These are phyloP conservation scores for Heliconius cydno DNA, from an alignment of 2,888 invertebrate genomes.

Conservation along the genomic window DNA sequence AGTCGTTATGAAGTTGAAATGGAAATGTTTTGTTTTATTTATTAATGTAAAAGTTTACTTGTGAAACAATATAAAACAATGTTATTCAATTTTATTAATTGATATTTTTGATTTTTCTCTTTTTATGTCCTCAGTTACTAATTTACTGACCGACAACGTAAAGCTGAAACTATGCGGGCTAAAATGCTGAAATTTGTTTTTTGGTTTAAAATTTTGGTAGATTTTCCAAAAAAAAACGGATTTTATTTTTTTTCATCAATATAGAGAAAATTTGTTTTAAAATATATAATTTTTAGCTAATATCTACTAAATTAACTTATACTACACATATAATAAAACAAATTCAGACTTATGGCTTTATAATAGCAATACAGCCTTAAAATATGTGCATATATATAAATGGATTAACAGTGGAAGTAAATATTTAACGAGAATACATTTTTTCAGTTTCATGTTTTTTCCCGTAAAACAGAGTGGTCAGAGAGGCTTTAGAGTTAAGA, in stretches of 20 bases:
- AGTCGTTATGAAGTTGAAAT: background rate
- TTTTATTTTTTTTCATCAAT: too few species aligned
- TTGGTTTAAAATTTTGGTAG: too few species aligned
- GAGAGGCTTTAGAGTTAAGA: background rate
- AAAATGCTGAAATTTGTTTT: too few species aligned
- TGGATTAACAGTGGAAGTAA: background rate
- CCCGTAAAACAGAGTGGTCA: background rate
- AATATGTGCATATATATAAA: background rate
- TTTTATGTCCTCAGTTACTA: background rate
- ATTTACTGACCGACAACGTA: background rate
- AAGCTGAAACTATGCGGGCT: too few species aligned
- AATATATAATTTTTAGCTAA: too few species aligned
- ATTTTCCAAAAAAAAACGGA: too few species aligned
- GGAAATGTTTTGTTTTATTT: slow-evolving; percentile 1
- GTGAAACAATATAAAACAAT: background rate
- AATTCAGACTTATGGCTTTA: background rate
- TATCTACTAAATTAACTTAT: too few species aligned
- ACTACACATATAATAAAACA: too few species aligned
- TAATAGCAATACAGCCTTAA: background rate
- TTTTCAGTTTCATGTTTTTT: too few species aligned
- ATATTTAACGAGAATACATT: too few species aligned
- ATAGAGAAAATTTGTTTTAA: too few species aligned
- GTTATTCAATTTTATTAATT: background rate
- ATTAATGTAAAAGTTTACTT: background rate
- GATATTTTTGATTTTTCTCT: background rate